Evolutionary conservation across 2,113 vertebrate genomes (phyloP).

Genomic region (Bostrychus sinensis): DNA sequence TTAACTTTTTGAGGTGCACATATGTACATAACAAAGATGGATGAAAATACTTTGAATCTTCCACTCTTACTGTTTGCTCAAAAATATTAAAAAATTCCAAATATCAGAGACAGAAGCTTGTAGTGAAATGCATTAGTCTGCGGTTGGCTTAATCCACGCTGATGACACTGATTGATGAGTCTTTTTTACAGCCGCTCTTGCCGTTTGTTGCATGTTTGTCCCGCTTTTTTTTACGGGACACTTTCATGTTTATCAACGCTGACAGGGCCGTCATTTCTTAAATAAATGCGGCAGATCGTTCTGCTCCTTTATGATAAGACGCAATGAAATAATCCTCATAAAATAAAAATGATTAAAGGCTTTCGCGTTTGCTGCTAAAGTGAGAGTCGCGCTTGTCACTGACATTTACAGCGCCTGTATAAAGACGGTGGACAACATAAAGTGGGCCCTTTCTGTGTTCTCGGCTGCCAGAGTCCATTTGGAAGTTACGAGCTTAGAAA

Average conservation of each 20-base stretch:
- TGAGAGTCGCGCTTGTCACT: constrained; percentile 29
- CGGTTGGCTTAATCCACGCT: not conserved
- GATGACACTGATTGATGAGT: constrained; percentile 32
- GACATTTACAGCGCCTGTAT: constrained; percentile 51
- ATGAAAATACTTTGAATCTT: too few species aligned
- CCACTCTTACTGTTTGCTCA: not conserved
- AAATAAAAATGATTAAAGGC: constrained; percentile 64
- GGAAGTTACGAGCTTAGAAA: constrained; percentile 59
- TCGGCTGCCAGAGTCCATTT: constrained; percentile 54
- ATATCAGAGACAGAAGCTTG: too few species aligned
- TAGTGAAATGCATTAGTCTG: not conserved
- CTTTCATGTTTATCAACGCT: constrained; percentile 54
- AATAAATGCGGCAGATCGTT: constrained; percentile 42
- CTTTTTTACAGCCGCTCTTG: not conserved
- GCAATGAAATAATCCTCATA: constrained; percentile 58
- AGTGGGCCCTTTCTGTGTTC: constrained; percentile 24
- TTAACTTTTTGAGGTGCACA: too few species aligned
- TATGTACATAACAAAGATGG: too few species aligned
- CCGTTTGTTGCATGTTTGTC: constrained; percentile 30
- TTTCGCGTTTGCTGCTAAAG: constrained; percentile 39
- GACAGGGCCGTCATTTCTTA: constrained; percentile 41
- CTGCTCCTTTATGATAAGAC: constrained; percentile 54
- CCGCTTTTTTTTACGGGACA: constrained; percentile 15
- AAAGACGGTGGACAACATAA: constrained; percentile 54
- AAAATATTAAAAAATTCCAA: not conserved